A percentile compares a stretch with the other conserved stretches of the same genome.
Evolutionary conservation across 2,888 invertebrate genomes (phyloP).

Genomic region (Drosophila anomelani): DNA sequence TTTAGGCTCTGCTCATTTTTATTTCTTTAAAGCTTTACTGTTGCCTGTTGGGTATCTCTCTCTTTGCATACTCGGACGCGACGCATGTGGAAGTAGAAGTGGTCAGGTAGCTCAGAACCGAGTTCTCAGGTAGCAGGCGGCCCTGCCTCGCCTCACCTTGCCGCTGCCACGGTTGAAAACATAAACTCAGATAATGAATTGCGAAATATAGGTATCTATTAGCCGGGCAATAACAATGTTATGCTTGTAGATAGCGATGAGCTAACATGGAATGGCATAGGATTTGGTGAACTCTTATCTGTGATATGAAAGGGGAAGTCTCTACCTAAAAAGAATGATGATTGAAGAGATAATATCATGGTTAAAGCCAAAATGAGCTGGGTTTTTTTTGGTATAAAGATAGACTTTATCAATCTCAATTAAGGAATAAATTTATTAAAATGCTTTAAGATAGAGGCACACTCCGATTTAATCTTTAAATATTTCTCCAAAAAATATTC

Average conservation of each 20-base stretch:
- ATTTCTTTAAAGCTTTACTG: slow-evolving; percentile 65
- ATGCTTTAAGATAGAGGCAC: neutral
- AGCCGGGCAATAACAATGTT: slow-evolving; percentile 31
- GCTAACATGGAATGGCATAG: slow-evolving; percentile 20
- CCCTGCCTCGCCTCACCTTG: slow-evolving; percentile 3
- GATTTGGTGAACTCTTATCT: slow-evolving; percentile 32
- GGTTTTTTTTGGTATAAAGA: neutral
- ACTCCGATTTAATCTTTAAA: neutral
- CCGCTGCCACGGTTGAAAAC: slow-evolving; percentile 16
- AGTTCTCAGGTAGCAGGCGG: slow-evolving; percentile 37
- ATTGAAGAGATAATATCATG: slow-evolving; percentile 16
- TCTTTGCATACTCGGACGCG: slow-evolving; percentile 27
- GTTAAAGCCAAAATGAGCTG: neutral
- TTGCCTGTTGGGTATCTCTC: neutral
- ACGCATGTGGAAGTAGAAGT: slow-evolving; percentile 14
- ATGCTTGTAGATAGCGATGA: slow-evolving; percentile 26
- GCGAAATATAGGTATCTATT: slow-evolving; percentile 42
- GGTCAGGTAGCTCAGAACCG: slow-evolving; percentile 37
- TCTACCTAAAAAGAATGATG: slow-evolving; percentile 5
- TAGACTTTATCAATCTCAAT: neutral
- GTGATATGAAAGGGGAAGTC: slow-evolving; percentile 9
- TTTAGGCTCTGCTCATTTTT: slow-evolving; percentile 60
- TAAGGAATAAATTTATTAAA: neutral
- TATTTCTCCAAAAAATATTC: neutral
- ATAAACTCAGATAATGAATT: slow-evolving; percentile 53